A percentile compares a stretch with the other conserved stretches of the same genome.
Evolutionary conservation across 2,888 invertebrate genomes (phyloP).

Genomic region (Alloscopus bannaensis): DNA sequence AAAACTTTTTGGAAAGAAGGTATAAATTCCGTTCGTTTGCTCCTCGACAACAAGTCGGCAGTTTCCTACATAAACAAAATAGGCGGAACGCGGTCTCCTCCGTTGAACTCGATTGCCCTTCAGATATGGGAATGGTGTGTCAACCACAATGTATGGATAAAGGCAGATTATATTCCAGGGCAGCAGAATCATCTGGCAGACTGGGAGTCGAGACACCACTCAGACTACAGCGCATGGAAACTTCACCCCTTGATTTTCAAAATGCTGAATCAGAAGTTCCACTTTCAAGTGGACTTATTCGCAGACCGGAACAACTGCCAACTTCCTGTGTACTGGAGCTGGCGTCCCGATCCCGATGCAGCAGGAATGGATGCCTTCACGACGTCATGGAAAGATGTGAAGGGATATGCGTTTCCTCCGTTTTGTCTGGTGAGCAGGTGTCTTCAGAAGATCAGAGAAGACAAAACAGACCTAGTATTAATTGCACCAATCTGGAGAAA

Average conservation of each 20-base stretch:
- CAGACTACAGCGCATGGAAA: no score
- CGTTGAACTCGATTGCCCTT: neutral
- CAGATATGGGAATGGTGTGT: neutral
- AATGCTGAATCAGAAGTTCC: no score
- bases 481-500: constrained; percentile 45
- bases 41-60: constrained; percentile 43
- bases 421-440: constrained; percentile 42
- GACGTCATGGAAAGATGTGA: constrained; percentile 6
- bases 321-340: no score
- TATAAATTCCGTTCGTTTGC: neutral
- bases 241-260: no score
- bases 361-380: constrained; percentile 35
- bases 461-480: constrained; percentile 30
- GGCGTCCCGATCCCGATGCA: constrained; percentile 32
- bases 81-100: constrained; percentile 32
- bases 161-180: neutral
- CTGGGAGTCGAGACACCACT: no score
- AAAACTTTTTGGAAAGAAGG: constrained; percentile 13
- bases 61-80: constrained; percentile 29
- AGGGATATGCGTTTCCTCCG: constrained; percentile 55
- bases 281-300: no score
- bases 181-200: neutral
- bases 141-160: neutral
- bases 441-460: neutral
- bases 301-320: no score